phyloP scores from a whole-genome alignment of 1,140 invertebrate species.

The Dreissena polymorpha region DNA sequence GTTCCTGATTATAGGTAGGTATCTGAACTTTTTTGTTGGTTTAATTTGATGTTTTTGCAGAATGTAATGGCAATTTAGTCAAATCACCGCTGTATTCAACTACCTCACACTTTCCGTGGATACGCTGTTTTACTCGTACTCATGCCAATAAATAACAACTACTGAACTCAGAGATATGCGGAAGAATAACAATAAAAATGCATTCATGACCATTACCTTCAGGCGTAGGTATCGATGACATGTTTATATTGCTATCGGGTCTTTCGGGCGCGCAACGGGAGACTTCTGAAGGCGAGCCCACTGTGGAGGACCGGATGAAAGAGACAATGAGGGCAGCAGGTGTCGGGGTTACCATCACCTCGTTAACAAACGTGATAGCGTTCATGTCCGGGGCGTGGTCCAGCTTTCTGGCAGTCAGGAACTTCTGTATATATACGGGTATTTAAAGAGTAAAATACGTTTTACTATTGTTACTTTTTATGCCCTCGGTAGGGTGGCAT shows the following conservation, averaged over 20 bases:
- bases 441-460: constrained; percentile 28
- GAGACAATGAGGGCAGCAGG: constrained; percentile 93
- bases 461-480: neutral
- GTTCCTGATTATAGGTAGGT: constrained; percentile 95
- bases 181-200: no score
- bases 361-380: constrained; percentile 95
- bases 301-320: constrained; percentile 92
- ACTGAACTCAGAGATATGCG: no score
- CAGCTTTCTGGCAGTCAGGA: constrained; percentile 95
- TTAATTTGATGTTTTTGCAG: no score
- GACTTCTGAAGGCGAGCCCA: constrained; percentile 76
- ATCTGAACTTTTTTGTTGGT: no score
- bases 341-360: constrained; percentile 97
- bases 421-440: constrained; percentile 98
- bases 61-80: no score
- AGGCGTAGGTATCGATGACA: constrained; percentile 97
- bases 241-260: constrained; percentile 94
- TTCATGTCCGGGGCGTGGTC: constrained; percentile 97
- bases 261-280: constrained; percentile 27
- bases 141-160: no score
- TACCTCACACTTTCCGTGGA: no score
- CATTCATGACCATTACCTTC: no score
- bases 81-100: no score
- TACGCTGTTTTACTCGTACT: no score
- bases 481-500: no score